Conservation (phyloP, 2,888 invertebrate genomes). For the Agonopterix subpropinquella region DNA sequence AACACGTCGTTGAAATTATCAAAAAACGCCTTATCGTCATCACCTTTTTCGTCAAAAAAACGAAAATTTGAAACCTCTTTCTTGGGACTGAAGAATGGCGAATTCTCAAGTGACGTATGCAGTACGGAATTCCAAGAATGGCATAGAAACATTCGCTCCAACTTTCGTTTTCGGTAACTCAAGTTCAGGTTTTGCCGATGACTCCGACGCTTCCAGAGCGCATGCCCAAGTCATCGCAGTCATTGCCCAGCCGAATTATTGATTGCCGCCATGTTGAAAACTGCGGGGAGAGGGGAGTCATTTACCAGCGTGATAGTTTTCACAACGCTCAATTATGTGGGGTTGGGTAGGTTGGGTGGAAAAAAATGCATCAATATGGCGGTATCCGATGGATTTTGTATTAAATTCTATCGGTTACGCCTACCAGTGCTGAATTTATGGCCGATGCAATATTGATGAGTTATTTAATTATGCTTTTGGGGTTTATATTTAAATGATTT, state of each 20-base stretch:
- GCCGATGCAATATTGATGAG: conserved; percentile 34
- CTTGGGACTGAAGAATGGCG: no score
- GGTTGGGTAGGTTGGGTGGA: conserved; percentile 40
- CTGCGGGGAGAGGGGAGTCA: conserved; percentile 45
- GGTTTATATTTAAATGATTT: neutral
- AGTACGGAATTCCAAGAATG: conserved; percentile 51
- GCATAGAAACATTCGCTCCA: conserved; percentile 65
- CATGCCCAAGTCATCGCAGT: conserved; percentile 73
- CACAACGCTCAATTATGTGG: conserved; percentile 71
- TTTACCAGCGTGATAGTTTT: conserved; percentile 73
- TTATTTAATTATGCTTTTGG: conserved; percentile 19
- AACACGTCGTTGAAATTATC: no score
- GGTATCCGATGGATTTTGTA: conserved; percentile 59
- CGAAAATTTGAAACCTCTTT: no score
- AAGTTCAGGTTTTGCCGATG: conserved; percentile 73
- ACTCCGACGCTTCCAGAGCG: conserved; percentile 47
- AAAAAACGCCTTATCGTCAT: no score
- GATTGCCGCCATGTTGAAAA: conserved; percentile 73
- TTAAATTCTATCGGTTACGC: conserved; percentile 67
- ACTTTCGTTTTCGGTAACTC: conserved; percentile 75
- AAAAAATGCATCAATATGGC: conserved; percentile 68
- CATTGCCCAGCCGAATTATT: conserved; percentile 69
- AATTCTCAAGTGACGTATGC: neutral
- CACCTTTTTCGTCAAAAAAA: no score
- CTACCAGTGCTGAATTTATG: conserved; percentile 37